Percentiles rank a stretch among this genome's conserved stretches.
Conservation (phyloP, 2,888 invertebrate species). For the Dendrolimus houi region DNA sequence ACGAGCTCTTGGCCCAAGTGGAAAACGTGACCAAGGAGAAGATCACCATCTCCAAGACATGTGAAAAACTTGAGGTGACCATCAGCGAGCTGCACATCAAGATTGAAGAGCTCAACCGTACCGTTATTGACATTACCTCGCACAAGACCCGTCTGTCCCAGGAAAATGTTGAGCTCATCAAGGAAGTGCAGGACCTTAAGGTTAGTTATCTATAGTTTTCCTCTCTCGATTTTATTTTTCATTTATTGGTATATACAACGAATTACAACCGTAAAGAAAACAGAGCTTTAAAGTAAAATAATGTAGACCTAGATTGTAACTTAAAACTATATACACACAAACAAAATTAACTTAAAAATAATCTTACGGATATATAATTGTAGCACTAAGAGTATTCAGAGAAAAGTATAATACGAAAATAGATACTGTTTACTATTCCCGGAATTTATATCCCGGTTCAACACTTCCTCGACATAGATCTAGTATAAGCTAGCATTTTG, state of each 20-base stretch:
- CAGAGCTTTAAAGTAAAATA: no score
- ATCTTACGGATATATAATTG: no score
- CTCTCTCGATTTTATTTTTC: background rate
- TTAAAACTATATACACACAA: no score
- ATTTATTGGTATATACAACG: background rate
- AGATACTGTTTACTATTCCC: no score
- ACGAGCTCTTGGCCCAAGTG: conserved; percentile 96
- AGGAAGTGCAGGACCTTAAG: conserved; percentile 98
- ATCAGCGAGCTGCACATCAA: conserved; percentile 96
- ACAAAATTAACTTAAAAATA: no score
- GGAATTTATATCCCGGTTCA: no score
- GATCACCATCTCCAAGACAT: conserved; percentile 84
- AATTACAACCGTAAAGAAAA: no score
- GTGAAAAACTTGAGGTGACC: conserved; percentile 93
- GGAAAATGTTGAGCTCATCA: conserved; percentile 94
- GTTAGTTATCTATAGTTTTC: conserved; percentile 30
- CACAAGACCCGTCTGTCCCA: conserved; percentile 96
- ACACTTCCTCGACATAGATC: no score
- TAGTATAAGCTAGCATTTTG: no score
- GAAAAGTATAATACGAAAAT: no score
- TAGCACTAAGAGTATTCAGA: no score
- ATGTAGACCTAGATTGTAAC: no score
- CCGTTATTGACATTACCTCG: conserved; percentile 97
- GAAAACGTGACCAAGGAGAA: conserved; percentile 97
- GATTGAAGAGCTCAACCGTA: conserved; percentile 97